Evolutionary conservation across 2,797 vertebrate species (phyloP), one percentile per base, ranked within the genome.

Genomic region (Darevskia nairensis): DNA sequence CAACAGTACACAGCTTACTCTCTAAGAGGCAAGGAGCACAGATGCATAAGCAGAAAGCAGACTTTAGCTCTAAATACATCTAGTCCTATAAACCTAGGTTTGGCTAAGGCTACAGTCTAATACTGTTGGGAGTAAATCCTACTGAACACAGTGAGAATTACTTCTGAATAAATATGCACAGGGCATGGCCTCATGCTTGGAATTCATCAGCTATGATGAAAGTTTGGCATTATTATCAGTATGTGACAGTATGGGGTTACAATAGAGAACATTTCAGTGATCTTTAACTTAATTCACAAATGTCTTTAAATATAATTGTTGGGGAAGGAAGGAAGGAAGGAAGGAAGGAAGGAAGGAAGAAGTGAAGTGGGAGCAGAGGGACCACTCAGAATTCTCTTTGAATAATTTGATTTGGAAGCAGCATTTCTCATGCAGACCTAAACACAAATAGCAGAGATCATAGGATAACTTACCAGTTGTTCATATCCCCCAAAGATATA

Each of bases 401-500:
- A 61, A 89, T 17, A 81, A 29, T 2, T 46, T 79, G 17, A 25
- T 2, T 72, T 72, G 29, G 74, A 61, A 80, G 41, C n/a, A 46
- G 35, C 50, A 27, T 64, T 78, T 64, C 66, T 19, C 41, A 80
- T 50, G 11, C 25, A 32, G 68, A 61, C 21, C n/a, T 69, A 90
- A 23, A 68, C 78, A 64, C 41, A 80, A 82, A n/a, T 23, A 59
- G 75, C 13, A 46, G 69, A 82, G 41, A 75, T 21, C 25, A 23
- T 88, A 85, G 84, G 4, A 84, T 44, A 61, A 96, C 98, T 95
- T 95, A 99, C 99, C 98, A 99, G 97, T 96, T 99, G 99, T 89
- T 99, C 99, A 5, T 99, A 99, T 94, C 99, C 99, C 92, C 99
- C 98, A 55, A 99, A 99, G 96, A 99, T 98, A 95, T 98, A 99